Conservation (phyloP, 2,888 invertebrate genomes). For the Sericinus montela region DNA sequence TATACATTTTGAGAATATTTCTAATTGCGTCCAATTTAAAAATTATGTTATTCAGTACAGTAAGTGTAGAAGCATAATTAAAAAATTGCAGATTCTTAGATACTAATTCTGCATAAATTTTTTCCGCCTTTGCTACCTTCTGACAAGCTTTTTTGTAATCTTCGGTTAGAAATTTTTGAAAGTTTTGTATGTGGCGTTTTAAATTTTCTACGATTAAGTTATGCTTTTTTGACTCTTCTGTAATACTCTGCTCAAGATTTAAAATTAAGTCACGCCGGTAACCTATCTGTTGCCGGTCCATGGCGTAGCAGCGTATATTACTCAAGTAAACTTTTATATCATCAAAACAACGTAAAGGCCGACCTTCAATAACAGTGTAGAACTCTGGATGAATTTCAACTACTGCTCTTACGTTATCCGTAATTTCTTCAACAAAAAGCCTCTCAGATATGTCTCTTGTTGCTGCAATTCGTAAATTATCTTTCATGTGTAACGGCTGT, state of each 20-base stretch:
- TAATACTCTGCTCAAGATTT: slow-evolving; percentile 53
- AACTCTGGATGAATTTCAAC: slow-evolving; percentile 83
- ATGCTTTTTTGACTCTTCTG: slow-evolving; percentile 51
- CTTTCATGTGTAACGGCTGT: slow-evolving; percentile 58
- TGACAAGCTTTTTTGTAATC: slow-evolving; percentile 65
- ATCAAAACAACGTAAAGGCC: slow-evolving; percentile 78
- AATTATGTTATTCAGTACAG: slow-evolving; percentile 58
- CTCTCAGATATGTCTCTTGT: slow-evolving; percentile 76
- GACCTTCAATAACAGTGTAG: slow-evolving; percentile 81
- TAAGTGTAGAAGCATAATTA: slow-evolving; percentile 50
- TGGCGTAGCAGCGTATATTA: slow-evolving; percentile 71
- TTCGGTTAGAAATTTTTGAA: slow-evolving; percentile 67
- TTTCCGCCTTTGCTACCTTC: slow-evolving; percentile 55
- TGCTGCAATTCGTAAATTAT: slow-evolving; percentile 62
- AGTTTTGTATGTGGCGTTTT: slow-evolving; percentile 61
- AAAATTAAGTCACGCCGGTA: slow-evolving; percentile 62
- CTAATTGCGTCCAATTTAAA: slow-evolving; percentile 68
- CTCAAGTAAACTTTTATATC: slow-evolving; percentile 79
- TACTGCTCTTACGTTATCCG: slow-evolving; percentile 77
- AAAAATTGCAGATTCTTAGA: slow-evolving; percentile 58
- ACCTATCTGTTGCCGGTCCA: slow-evolving; percentile 70
- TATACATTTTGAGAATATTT: slow-evolving; percentile 57
- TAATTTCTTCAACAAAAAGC: slow-evolving; percentile 77
- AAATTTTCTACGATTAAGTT: slow-evolving; percentile 50
- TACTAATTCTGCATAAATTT: slow-evolving; percentile 45